These are phyloP conservation scores for Yponomeuta sedellus DNA, from an alignment of 2,888 invertebrate species.

Conservation along the genomic window DNA sequence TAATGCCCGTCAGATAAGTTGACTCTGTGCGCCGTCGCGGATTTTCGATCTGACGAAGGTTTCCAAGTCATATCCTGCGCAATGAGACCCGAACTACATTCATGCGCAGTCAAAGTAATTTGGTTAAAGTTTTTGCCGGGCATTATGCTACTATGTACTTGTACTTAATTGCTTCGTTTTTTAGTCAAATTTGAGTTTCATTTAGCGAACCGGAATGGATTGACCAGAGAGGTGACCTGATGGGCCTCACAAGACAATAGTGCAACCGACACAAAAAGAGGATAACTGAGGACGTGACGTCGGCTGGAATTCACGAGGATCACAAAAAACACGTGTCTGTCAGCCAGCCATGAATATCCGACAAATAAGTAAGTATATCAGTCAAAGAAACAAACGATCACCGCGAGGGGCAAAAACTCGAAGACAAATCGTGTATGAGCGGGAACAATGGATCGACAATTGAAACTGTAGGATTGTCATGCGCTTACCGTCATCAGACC, in stretches of 20 bases:
- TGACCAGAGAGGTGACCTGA: background rate
- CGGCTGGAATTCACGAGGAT: slow-evolving; percentile 17
- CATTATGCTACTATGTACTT: too few species aligned
- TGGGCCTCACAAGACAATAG: background rate
- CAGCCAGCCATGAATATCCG: background rate
- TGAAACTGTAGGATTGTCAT: background rate
- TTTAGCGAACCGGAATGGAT: background rate
- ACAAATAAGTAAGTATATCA: slow-evolving; percentile 20
- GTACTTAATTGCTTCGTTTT: too few species aligned
- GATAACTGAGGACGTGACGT: background rate
- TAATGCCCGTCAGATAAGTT: too few species aligned
- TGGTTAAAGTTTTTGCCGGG: too few species aligned
- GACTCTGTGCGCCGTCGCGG: too few species aligned
- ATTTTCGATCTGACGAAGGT: too few species aligned
- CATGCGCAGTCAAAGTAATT: too few species aligned
- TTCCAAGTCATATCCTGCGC: too few species aligned
- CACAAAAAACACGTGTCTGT: slow-evolving; percentile 9
- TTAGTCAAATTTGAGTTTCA: too few species aligned
- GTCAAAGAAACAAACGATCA: slow-evolving; percentile 27
- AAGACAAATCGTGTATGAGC: background rate
- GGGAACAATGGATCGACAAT: background rate
- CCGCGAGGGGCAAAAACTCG: background rate
- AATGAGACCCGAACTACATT: too few species aligned
- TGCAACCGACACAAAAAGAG: background rate
- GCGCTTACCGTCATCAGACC: background rate